Evolutionary conservation across 2,888 invertebrate genomes (phyloP).

Genomic region (Andrena camellia): DNA sequence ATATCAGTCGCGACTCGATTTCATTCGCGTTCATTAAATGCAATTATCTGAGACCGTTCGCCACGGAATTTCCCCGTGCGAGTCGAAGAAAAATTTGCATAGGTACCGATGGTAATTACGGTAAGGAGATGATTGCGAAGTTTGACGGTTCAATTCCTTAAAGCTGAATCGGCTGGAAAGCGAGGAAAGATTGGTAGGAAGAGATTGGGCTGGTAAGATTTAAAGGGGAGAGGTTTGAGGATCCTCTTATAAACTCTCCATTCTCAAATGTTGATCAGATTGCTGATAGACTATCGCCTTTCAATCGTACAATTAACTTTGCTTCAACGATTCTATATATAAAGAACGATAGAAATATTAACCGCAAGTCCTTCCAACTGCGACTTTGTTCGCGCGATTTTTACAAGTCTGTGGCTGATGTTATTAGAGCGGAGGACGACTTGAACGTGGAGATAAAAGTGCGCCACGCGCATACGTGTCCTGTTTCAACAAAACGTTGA

Average conservation of each 20-base stretch:
- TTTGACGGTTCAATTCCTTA: neutral
- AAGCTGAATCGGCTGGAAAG: neutral
- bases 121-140: neutral
- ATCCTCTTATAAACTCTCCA: neutral
- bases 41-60: neutral
- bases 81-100: neutral
- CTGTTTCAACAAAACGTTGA: too few relatives aligned
- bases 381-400: too few relatives aligned
- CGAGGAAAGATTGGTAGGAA: neutral
- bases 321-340: too few relatives aligned
- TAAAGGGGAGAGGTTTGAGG: conserved; percentile 17
- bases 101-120: neutral
- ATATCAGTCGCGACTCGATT: neutral
- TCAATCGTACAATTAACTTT: too few relatives aligned
- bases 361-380: too few relatives aligned
- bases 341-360: too few relatives aligned
- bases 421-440: too few relatives aligned
- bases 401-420: too few relatives aligned
- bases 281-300: too few relatives aligned
- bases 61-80: neutral
- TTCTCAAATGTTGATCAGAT: neutral
- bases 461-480: too few relatives aligned
- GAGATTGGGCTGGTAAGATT: conserved; percentile 7
- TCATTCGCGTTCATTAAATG: neutral
- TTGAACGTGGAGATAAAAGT: too few relatives aligned